A percentile compares a stretch with the other conserved stretches of the same genome.
Evolutionary conservation across 2,888 invertebrate species (phyloP).

Genomic region (Adela reaumurella): DNA sequence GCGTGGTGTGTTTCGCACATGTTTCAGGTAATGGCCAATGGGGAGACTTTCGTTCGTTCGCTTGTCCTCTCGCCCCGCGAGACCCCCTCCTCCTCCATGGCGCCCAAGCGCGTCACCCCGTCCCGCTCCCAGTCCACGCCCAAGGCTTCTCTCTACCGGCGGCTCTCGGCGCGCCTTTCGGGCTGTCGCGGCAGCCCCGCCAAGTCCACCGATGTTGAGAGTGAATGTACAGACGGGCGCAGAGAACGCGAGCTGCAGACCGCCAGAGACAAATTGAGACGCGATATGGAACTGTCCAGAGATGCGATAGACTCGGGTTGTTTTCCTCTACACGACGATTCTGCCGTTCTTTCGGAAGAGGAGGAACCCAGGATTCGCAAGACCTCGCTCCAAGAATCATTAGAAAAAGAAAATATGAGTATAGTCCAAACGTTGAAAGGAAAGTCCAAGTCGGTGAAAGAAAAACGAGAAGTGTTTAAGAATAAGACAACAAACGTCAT

Average conservation of each 20-base stretch:
- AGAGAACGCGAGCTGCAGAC: slow-evolving; percentile 30
- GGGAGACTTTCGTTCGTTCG: slow-evolving; percentile 63
- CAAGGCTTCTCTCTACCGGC: slow-evolving; percentile 45
- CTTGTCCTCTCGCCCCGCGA: slow-evolving; percentile 53
- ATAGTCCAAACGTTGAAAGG: slow-evolving; percentile 18
- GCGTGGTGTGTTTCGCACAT: slow-evolving; percentile 59
- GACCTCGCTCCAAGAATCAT: slow-evolving; percentile 16
- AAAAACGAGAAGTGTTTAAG: slow-evolving; percentile 47
- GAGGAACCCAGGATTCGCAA: no score
- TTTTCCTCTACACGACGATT: background rate
- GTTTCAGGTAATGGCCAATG: slow-evolving; percentile 69
- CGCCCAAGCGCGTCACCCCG: slow-evolving; percentile 34
- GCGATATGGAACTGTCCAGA: background rate
- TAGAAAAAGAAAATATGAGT: slow-evolving; percentile 42
- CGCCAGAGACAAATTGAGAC: slow-evolving; percentile 22
- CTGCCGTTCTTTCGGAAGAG: no score
- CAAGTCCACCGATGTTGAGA: slow-evolving; percentile 18
- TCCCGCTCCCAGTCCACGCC: slow-evolving; percentile 43
- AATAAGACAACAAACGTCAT: slow-evolving; percentile 50
- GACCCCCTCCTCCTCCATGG: slow-evolving; percentile 35
- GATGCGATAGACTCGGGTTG: background rate
- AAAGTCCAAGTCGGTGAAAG: slow-evolving; percentile 22
- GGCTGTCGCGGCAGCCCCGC: slow-evolving; percentile 29
- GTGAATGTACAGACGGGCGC: slow-evolving; percentile 21
- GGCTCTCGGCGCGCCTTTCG: slow-evolving; percentile 44